Conservation (phyloP, 2,888 invertebrate species). For the Idaea straminata region DNA sequence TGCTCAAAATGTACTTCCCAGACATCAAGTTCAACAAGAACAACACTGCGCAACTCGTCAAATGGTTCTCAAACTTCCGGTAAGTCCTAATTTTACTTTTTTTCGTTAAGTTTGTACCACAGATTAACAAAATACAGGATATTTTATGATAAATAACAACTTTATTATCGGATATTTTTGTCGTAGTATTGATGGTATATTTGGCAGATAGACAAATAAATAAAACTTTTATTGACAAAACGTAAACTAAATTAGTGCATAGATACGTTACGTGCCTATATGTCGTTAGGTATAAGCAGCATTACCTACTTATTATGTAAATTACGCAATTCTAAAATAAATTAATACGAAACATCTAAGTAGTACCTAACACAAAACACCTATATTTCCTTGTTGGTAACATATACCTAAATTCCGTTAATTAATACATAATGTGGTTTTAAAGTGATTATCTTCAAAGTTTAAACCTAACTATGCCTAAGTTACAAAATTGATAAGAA, state of each 20-base stretch:
- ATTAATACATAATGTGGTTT: background rate
- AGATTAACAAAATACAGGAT: background rate
- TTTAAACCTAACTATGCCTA: background rate
- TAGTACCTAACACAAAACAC: no score
- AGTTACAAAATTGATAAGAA: background rate
- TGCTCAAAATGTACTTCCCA: constrained; percentile 99
- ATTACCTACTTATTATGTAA: no score
- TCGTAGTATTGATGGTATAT: no score
- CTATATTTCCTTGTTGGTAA: no score
- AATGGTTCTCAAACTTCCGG: constrained; percentile 99
- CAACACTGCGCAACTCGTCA: constrained; percentile 99
- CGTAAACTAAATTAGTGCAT: no score
- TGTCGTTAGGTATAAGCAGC: no score
- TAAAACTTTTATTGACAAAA: no score
- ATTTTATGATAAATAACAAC: constrained; percentile 1
- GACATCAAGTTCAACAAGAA: constrained; percentile 99
- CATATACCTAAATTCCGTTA: no score
- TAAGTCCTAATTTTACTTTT: constrained; percentile 76
- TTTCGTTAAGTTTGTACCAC: constrained; percentile 8
- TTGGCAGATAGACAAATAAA: no score
- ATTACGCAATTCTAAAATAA: no score
- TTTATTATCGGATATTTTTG: background rate
- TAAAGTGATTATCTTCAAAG: background rate
- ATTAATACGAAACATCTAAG: no score
- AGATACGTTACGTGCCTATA: no score